These are phyloP conservation scores for Callionymus lyra DNA, from an alignment of 2,113 vertebrate species.

Conservation along the genomic window DNA sequence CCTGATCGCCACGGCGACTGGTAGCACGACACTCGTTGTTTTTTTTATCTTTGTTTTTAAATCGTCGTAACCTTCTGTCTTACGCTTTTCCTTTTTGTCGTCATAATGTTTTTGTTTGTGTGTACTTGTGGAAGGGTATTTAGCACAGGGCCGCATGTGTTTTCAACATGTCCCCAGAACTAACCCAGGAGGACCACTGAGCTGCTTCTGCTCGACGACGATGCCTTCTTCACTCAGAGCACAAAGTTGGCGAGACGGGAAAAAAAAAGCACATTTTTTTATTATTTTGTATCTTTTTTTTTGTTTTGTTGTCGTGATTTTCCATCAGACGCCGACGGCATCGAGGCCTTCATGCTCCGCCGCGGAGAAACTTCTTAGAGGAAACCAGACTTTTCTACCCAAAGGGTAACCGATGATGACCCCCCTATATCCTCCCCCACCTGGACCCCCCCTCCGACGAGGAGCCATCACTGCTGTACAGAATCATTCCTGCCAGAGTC, in stretches of 20 bases:
- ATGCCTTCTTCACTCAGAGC: not conserved
- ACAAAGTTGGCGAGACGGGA: conserved; percentile 36
- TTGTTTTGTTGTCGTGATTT: conserved; percentile 21
- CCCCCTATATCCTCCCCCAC: conserved; percentile 11
- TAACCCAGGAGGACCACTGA: conserved; percentile 60
- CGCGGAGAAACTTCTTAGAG: conserved; percentile 44
- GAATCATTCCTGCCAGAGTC: conserved; percentile 64
- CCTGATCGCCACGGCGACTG: conserved; percentile 61
- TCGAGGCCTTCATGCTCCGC: conserved; percentile 63
- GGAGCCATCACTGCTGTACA: conserved; percentile 63
- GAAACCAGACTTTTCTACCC: conserved; percentile 56
- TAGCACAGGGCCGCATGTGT: conserved; percentile 63
- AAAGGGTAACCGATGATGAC: conserved; percentile 25
- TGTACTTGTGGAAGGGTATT: conserved; percentile 47
- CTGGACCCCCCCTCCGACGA: conserved; percentile 39
- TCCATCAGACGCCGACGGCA: conserved; percentile 52
- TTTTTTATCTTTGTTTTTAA: conserved; percentile 47
- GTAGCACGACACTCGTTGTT: conserved; percentile 51
- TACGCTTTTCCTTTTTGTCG: conserved; percentile 57
- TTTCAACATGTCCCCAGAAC: conserved; percentile 60
- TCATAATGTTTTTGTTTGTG: conserved; percentile 20
- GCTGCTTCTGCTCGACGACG: conserved; percentile 46
- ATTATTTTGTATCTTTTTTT: too few species aligned
- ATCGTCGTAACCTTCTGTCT: conserved; percentile 66
- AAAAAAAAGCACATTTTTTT: conserved; percentile 56